Evolutionary conservation across 92 coral and sea anemone genomes (phyloP), one percentile per base, ranked within the genome.

Genomic region (Isaurus tuberculatus): DNA sequence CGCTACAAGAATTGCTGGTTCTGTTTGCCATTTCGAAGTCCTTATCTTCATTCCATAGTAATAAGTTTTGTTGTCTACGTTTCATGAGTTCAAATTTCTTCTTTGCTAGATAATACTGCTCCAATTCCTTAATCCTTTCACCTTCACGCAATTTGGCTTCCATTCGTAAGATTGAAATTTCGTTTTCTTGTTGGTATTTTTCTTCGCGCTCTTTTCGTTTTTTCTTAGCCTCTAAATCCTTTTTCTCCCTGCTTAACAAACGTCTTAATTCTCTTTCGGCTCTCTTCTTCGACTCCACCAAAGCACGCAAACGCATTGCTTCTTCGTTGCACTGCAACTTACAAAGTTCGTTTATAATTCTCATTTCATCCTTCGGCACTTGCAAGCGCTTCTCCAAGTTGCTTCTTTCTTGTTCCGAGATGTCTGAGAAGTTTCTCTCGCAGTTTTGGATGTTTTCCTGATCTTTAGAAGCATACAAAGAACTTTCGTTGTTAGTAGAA

Each of bases 211-310:
- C 80, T 49, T 51, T 25, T 49, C 19, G 31, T 61, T 29, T 29
- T 10, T 49, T 51, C 17, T n/a, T 74, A 63, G 40, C 27, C 23
- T 51, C 58, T 63, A 13, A 36, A 28, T 53, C 66, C 27, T 57
- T 53, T 51, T 26, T 53, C 40, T 31, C 46, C 29, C 27, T 74
- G 29, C 1, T 17, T 27, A 19, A 7, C 30, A 42, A 17, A 16
- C 13, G n/a, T 74, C 58, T 74, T 29, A 74, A 15, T 8, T 74
- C 61, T 30, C 42, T 74, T 34, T 74, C 80, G 6, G 80, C 65
- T 20, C 51, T 53, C 26, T 17, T 53, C 65, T 51, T 53, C 46
- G 8, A 48, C 23, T 74, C 80, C 43, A 74, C 43, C 7, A 74
- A 30, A 5, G 57, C 80, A 30, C 80, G 29, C 28, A 74, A 42